Evolutionary conservation across 2,113 vertebrate species (phyloP).

Genomic region (Siniperca chuatsi): DNA sequence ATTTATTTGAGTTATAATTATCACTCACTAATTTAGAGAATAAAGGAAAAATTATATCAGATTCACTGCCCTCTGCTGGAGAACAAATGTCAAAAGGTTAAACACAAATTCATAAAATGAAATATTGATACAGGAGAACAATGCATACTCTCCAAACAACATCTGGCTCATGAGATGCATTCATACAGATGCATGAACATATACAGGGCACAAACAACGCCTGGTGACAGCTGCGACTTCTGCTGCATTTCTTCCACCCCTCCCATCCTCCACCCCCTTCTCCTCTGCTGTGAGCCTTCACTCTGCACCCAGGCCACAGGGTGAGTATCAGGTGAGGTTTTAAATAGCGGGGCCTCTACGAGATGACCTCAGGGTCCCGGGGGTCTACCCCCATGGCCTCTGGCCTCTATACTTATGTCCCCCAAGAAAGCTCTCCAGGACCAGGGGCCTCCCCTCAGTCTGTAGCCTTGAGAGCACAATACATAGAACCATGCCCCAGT

Average conservation of each 20-base stretch:
- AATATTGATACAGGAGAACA: slow-evolving; percentile 1
- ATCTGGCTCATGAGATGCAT: neutral
- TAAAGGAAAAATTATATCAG: slow-evolving; percentile 12
- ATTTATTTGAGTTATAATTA: neutral
- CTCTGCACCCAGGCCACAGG: slow-evolving; percentile 83
- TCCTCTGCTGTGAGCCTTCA: slow-evolving; percentile 80
- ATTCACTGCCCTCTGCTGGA: slow-evolving; percentile 77
- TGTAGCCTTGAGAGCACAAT: slow-evolving; percentile 61
- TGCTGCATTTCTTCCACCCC: slow-evolving; percentile 37
- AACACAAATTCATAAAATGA: slow-evolving; percentile 7
- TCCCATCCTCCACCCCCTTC: slow-evolving; percentile 7
- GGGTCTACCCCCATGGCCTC: slow-evolving; percentile 75
- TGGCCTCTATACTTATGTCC: slow-evolving; percentile 72
- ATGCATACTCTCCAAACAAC: neutral
- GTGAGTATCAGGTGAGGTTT: slow-evolving; percentile 85
- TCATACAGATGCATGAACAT: neutral
- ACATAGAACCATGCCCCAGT: slow-evolving; percentile 20
- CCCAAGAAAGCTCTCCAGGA: slow-evolving; percentile 61
- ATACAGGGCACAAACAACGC: slow-evolving; percentile 45
- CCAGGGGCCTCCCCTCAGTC: slow-evolving; percentile 48
- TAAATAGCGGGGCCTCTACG: slow-evolving; percentile 79
- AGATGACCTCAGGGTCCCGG: slow-evolving; percentile 81
- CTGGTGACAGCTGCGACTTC: slow-evolving; percentile 75
- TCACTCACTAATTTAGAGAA: neutral
- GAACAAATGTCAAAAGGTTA: slow-evolving; percentile 52